A percentile compares a stretch with the other conserved stretches of the same genome.
phyloP scores from a whole-genome alignment of 1,140 invertebrate species.

The Drosophila rhopaloa region DNA sequence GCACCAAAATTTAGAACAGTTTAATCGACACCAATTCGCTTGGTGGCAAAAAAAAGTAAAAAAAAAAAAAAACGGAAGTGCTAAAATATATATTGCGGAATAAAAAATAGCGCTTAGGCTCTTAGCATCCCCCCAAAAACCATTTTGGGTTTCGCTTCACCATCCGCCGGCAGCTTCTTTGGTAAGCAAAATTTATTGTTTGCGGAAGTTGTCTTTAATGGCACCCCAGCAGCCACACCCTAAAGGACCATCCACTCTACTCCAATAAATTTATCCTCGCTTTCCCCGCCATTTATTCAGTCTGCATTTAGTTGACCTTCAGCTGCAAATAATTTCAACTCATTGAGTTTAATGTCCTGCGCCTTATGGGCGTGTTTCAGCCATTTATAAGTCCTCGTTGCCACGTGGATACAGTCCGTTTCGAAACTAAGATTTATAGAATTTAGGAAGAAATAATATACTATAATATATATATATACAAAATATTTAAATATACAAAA shows the following conservation, averaged over 20 bases:
- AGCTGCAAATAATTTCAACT: slow-evolving; percentile 80
- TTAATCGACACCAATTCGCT: slow-evolving; percentile 53
- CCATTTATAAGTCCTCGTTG: slow-evolving; percentile 30
- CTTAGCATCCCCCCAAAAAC: slow-evolving; percentile 16
- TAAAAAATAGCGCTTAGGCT: slow-evolving; percentile 41
- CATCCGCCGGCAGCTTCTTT: slow-evolving; percentile 42
- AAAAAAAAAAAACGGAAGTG: slow-evolving; percentile 1
- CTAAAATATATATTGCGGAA: slow-evolving; percentile 6
- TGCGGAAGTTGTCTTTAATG: slow-evolving; percentile 81
- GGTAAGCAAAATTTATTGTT: slow-evolving; percentile 73
- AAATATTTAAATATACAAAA: too few relatives aligned
- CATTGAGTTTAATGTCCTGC: slow-evolving; percentile 78
- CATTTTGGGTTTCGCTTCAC: slow-evolving; percentile 12
- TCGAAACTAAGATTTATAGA: not conserved
- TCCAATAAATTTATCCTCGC: not conserved
- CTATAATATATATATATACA: too few relatives aligned
- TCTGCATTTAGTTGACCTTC: slow-evolving; percentile 69
- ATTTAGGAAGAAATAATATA: too few relatives aligned
- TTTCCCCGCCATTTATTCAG: slow-evolving; percentile 14
- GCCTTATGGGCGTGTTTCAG: slow-evolving; percentile 36
- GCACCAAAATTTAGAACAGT: slow-evolving; percentile 45
- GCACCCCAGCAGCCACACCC: slow-evolving; percentile 54
- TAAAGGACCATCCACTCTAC: not conserved
- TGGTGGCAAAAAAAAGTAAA: slow-evolving; percentile 10
- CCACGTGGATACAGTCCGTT: slow-evolving; percentile 25